Evolutionary conservation across 1,140 invertebrate genomes (phyloP), one percentile per base, ranked within the genome.

Genomic region (Rhopalosiphum maidis): DNA sequence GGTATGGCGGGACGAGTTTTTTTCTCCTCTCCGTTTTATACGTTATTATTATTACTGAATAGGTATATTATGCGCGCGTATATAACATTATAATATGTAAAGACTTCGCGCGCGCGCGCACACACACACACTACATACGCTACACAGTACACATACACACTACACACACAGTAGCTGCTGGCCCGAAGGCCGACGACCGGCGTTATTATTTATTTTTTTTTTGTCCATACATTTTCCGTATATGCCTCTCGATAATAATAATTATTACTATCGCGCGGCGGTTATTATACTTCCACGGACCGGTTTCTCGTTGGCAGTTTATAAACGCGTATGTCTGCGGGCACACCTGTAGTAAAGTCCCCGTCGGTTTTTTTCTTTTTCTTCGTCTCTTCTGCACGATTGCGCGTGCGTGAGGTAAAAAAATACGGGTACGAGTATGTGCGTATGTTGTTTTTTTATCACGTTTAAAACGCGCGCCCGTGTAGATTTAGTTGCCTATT

Each of bases 401-500:
- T 77, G 60, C 35, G 46, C 43, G 91, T 25, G 91, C 41, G 51
- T 37, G 85, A 55, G 4, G 21, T 11, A 51, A 46, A 82, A 51
- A 48, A 48, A n/a, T 91, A 90, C 30, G 8, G 41, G 41, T 91
- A 87, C 1, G n/a, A 18, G 23, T 48, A n/a, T 23, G 2, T 5
- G n/a, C 22, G 46, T 51, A 51, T 15, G 48, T 51, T 35, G 11
- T 85, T 25, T 30, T 54, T 86, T 54, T 86, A 86, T 93, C 82
- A 18, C 46, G 48, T 55, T 83, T 55, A 43, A 92, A 93, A 93
- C 82, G 43, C 82, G 43, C 91, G 82, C 48, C 48, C 35, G 77
- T 93, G 91, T 93, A 93, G 77, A 93, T 93, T 93, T 93, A 93
- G 91, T 93, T 93, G 91, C 91, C 91, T 93, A 93, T 93, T 93